These are phyloP conservation scores for Sula dactylatra DNA, from an alignment of 2,113 vertebrate species.

Conservation along the genomic window DNA sequence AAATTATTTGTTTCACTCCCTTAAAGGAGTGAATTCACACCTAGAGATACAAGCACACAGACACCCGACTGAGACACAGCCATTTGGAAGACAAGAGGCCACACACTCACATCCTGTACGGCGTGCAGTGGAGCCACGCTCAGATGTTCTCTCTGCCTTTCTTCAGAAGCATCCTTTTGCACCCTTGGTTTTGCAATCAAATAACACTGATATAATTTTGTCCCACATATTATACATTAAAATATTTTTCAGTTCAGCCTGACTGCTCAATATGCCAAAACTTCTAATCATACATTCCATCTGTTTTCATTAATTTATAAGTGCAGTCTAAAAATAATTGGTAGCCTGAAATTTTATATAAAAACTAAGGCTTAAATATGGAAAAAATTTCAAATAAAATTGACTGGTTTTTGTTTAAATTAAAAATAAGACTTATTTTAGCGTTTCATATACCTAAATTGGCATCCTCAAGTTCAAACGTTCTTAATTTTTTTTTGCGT, in stretches of 20 bases:
- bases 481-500: neutral
- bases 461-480: neutral
- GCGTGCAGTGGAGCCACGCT: neutral
- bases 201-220: neutral
- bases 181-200: too few species aligned
- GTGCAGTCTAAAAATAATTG: neutral
- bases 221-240: neutral
- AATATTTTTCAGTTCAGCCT: neutral
- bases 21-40: neutral
- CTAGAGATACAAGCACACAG: neutral
- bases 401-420: neutral
- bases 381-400: neutral
- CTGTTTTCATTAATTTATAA: neutral
- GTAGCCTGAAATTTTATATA: neutral
- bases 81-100: neutral
- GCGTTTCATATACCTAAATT: neutral
- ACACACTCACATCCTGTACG: neutral
- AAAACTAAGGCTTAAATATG: neutral
- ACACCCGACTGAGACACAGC: fast-evolving
- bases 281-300: neutral
- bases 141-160: neutral
- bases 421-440: neutral
- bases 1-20: neutral
- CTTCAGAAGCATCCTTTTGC: neutral
- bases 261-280: neutral